Base-by-base conservation (phyloP, 2,797 vertebrate genomes). In the Synanceia verrucosa region DNA sequence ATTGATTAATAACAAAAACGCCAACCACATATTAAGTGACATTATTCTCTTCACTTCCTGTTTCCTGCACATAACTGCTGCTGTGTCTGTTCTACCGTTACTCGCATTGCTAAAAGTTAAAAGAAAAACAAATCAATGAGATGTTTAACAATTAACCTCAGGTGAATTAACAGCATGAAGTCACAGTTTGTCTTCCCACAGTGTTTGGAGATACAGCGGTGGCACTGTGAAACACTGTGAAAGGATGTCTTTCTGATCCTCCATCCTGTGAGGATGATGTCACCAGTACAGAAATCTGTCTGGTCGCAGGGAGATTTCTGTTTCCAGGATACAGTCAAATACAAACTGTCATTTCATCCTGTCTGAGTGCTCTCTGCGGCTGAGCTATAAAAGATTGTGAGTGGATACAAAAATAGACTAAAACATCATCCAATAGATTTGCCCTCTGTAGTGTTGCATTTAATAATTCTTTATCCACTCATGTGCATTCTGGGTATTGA, bases 241-340 rank as follows among this genome's bases (percentile, higher is more conserved):
- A 37, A 31, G 34, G 58, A 75, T 59, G 65, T 58, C 29, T 82
- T 52, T 81, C 34, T 59, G 52, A 59, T 56, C 67, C 58, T 43
- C n/a, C n/a, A n/a, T n/a, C 43, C 64, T 79, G 76, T 26, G 64
- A 64, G 52, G 56, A 39, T 72, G 82, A 86, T 65, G 77, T 86
- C 74, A 82, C 16, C 11, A 16, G 18, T 52, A 65, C 60, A 65
- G 48, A 80, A 66, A 57, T 68, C 62, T 29, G 65, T 63, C 63
- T 63, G 59, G 24, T 71, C 9, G 3, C 26, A 39, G 59, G 44
- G 69, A 76, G 79, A 83, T 66, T 66, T 78, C 58, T 46, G 74
- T 93, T 76, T 78, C 87, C 76, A 55, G 70, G 83, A 84, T 43
- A 86, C 87, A 52, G 50, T 46, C 53, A 0, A 12, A 79, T 3